Percentiles rank a stretch among this genome's conserved stretches.
Conservation (phyloP, 2,113 vertebrate species). For the Ramphastos sulfuratus region DNA sequence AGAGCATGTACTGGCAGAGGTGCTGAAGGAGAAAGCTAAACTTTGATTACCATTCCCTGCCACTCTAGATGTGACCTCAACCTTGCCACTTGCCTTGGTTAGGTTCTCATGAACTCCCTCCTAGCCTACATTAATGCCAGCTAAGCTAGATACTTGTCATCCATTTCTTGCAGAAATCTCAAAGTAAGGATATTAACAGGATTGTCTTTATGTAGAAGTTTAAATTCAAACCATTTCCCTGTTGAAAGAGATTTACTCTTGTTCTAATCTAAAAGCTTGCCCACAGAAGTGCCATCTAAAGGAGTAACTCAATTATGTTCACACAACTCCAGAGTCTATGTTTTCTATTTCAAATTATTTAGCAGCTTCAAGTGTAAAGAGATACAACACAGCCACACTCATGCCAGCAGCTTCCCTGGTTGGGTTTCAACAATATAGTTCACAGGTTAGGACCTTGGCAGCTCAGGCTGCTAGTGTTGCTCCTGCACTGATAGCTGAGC, state of each 20-base stretch:
- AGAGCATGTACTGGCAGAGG: neutral
- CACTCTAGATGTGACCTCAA: neutral
- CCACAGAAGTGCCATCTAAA: neutral
- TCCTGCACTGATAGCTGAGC: neutral
- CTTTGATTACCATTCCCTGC: neutral
- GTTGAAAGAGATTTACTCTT: neutral
- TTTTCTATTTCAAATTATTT: neutral
- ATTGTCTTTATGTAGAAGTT: neutral
- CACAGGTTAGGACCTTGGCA: neutral
- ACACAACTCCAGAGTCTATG: neutral
- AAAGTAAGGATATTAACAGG: neutral
- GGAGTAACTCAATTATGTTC: neutral
- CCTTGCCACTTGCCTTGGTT: neutral
- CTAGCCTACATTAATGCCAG: neutral
- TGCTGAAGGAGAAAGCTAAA: neutral
- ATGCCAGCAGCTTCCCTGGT: neutral
- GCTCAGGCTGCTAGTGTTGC: neutral
- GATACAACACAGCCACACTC: neutral
- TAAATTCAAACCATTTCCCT: neutral
- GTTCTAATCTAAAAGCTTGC: neutral
- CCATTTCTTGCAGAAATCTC: neutral
- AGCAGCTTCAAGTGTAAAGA: neutral
- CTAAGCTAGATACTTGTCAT: neutral
- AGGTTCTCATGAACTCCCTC: neutral
- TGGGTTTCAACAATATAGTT: neutral